phyloP scores from a whole-genome alignment of 2,113 vertebrate genomes.

The Alces alces region DNA sequence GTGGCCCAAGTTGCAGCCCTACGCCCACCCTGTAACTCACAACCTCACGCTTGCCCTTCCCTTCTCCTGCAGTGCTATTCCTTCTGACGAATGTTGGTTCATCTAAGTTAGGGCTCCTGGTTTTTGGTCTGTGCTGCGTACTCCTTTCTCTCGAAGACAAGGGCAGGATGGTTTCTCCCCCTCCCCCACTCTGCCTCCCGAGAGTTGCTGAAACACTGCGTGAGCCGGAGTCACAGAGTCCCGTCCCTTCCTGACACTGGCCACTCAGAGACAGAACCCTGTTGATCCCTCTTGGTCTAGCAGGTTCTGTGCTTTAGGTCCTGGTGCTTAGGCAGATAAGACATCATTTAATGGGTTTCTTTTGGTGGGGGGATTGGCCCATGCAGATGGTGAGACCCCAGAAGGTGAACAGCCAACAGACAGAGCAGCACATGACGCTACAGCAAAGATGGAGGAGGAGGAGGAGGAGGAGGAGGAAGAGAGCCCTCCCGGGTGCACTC shows the following conservation, averaged over 20 bases:
- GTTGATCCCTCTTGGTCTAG: neutral
- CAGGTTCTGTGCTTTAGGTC: neutral
- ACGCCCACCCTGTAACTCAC: rapidly evolving
- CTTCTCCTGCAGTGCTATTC: neutral
- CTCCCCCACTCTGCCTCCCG: rapidly evolving
- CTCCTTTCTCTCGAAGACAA: neutral
- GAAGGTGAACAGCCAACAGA: neutral
- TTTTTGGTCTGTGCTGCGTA: neutral
- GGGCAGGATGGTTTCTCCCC: rapidly evolving
- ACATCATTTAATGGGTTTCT: neutral
- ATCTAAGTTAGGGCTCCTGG: neutral
- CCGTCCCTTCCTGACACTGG: rapidly evolving
- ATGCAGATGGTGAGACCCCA: neutral
- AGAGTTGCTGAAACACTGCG: neutral
- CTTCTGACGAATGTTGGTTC: neutral
- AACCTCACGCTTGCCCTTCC: rapidly evolving
- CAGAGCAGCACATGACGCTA: neutral
- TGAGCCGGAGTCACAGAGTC: rapidly evolving
- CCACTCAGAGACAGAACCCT: neutral
- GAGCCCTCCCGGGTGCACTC: slow-evolving; percentile 88
- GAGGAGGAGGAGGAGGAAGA: slow-evolving; percentile 84
- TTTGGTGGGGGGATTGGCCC: neutral
- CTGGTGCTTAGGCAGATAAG: neutral
- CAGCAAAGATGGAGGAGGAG: slow-evolving; percentile 24
- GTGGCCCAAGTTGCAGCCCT: neutral